A percentile compares a stretch with the other conserved stretches of the same genome.
Conservation (phyloP, 1,140 invertebrate genomes). For the Drosophila tropicalis region DNA sequence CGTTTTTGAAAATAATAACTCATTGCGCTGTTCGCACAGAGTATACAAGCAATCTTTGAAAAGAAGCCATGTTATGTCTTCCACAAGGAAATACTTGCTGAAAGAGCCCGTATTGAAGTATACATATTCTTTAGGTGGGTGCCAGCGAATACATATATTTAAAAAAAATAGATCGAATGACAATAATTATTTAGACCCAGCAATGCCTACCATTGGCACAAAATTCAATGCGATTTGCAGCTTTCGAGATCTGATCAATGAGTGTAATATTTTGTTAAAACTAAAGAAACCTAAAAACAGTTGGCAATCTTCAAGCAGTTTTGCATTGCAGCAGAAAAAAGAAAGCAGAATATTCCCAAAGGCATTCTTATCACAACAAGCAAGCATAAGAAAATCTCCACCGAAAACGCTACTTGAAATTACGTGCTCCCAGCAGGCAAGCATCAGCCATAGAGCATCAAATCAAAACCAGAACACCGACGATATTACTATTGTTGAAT, state of each 20-base stretch:
- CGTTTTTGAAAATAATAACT: constrained; percentile 39
- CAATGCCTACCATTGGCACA: constrained; percentile 20
- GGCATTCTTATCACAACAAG: background rate
- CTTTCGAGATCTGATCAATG: constrained; percentile 67
- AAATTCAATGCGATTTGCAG: constrained; percentile 38
- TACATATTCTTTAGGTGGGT: constrained; percentile 28
- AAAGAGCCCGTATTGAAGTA: constrained; percentile 60
- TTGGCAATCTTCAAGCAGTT: constrained; percentile 15
- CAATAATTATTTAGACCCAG: constrained; percentile 6
- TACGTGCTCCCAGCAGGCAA: constrained; percentile 86
- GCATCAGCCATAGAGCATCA: constrained; percentile 82
- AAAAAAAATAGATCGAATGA: constrained; percentile 1
- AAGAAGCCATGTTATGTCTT: constrained; percentile 24
- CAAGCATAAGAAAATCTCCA: constrained; percentile 5
- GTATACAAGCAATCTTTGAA: constrained; percentile 50
- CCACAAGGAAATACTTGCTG: constrained; percentile 44
- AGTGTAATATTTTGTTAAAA: constrained; percentile 62
- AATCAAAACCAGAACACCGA: constrained; percentile 83
- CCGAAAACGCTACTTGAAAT: constrained; percentile 20
- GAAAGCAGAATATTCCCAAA: constrained; percentile 6
- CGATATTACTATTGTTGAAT: constrained; percentile 94
- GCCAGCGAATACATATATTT: constrained; percentile 15
- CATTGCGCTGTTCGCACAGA: constrained; percentile 45
- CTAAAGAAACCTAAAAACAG: constrained; percentile 49
- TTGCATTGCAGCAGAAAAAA: constrained; percentile 6